Base-by-base conservation (phyloP, 2,113 vertebrate species). In the Oncorhynchus keta region DNA sequence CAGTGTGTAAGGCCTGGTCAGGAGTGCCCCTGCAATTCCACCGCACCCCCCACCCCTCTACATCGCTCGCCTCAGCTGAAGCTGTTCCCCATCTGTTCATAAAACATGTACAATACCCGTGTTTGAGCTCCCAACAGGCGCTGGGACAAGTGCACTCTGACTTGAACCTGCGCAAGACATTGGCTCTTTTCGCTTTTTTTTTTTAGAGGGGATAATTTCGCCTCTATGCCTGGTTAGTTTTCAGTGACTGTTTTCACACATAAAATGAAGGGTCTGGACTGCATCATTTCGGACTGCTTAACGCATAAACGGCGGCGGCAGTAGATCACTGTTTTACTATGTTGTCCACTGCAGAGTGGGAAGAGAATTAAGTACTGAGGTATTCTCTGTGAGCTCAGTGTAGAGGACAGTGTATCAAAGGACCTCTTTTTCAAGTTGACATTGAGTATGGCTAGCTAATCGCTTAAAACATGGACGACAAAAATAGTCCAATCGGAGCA, bases 221-320 rank as follows among this genome's bases (percentile, higher is more conserved):
- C 76, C 75, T 76, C 68, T 64, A 82, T 55, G 85, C 79, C 81
- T 89, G 86, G 76, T 88, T 90, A 79, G 80, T 86, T 89, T 90
- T 88, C 79, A 72, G 84, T 85, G 84, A 88, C 85, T 91, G 85
- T 85, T 90, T 90, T 90, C 85, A 81, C 91, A 89, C 91, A 87
- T 89, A 82, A 91, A 92, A 81, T 79, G 55, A 87, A 89, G 73
- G 51, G 83, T 79, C 90, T 91, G 90, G 81, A 84, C 74, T 90
- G 51, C 68, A 84, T 93, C 89, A 89, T 61, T 83, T 57, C 39
- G 1, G 22, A 35, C 78, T 80, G 59, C 83, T 88, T 71, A 80
- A 76, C 74, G 68, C 81, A 81, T 83, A 89, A 89, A 89, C 72
- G 76, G 74, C 76, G 70, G 67, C 12, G 66, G 73, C 76, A 39